A percentile compares a stretch with the other conserved stretches of the same genome.
Conservation (phyloP, 2,888 invertebrate species). For the Erebia palarica region DNA sequence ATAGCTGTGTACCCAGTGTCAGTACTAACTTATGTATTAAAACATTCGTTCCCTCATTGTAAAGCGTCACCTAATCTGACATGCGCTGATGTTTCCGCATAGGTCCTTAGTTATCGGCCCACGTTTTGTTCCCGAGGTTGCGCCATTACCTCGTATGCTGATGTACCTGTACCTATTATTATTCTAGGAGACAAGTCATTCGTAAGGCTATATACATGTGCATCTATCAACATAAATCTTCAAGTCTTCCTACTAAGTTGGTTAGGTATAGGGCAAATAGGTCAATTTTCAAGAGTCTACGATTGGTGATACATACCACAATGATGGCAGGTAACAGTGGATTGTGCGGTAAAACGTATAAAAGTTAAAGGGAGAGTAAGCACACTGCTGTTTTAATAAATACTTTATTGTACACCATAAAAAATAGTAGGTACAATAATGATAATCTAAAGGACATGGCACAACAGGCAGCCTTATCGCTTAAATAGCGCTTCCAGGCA, state of each 20-base stretch:
- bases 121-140: constrained; percentile 70
- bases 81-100: constrained; percentile 67
- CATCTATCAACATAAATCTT: constrained; percentile 30
- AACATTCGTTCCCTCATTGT: constrained; percentile 48
- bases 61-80: constrained; percentile 49
- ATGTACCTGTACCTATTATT: constrained; percentile 59
- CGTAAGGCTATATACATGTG: constrained; percentile 43
- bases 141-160: constrained; percentile 51
- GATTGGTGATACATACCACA: too few species aligned
- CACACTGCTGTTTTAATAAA: too few species aligned
- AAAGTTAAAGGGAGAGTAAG: too few species aligned
- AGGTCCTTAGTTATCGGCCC: constrained; percentile 71
- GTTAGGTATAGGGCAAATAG: neutral
- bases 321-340: too few species aligned
- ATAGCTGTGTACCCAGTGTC: too few species aligned
- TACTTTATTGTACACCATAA: too few species aligned
- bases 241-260: constrained; percentile 39
- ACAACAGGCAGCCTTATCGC: too few species aligned
- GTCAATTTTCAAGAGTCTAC: too few species aligned
- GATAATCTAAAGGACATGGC: too few species aligned
- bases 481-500: too few species aligned
- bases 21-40: constrained; percentile 36
- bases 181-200: constrained; percentile 61
- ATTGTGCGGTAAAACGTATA: too few species aligned
- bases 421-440: too few species aligned